Evolutionary conservation across 2,888 invertebrate genomes (phyloP), one percentile per base, ranked within the genome.

Genomic region (Xestia xanthographa): DNA sequence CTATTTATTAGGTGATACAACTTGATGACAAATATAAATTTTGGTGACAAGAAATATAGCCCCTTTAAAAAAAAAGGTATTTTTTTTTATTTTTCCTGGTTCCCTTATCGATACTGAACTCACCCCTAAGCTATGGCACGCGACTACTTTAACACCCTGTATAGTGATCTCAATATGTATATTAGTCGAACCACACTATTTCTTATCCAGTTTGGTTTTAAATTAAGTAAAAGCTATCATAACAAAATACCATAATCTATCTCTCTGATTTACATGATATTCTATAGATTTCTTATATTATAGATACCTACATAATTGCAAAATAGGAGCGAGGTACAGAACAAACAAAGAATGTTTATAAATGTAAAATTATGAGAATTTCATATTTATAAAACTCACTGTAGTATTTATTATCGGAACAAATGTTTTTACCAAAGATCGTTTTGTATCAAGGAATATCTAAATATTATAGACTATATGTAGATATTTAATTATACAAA

Each of bases 151-250:
- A n/a, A n/a, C n/a, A n/a, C n/a, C n/a, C n/a, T n/a, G n/a, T n/a
- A 62, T 8, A 12, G 58, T 45, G 41, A 60, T 38, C 48, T 48
- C 45, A 48, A 72, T 34, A 34, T 34, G 34, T 34, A 62, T 17
- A 12, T 45, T 41, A 65, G 50, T 45, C 41, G 14, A 5, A 45
- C 58, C 17, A 48, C 20, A 45, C 43, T 69, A 41, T 53, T 76
- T 45, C 22, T 68, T 56, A 65, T 71, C 71, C 38, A 43, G 50
- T 50, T 60, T 41, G 14, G 34, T 38, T 26, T 50, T 22, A 70
- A 82, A 63, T 66, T 56, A 69, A 22, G 26, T 22, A 6, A 12
- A 71, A 77, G 43, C 17, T 12, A 50, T 3, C 22, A 50, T 48
- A 50, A 22, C 48, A 9, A 22, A 50, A 50, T 50, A 50, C 29